Evolutionary conservation across 2,888 invertebrate genomes (phyloP), one percentile per base, ranked within the genome.

Genomic region (Orthosia incerta): DNA sequence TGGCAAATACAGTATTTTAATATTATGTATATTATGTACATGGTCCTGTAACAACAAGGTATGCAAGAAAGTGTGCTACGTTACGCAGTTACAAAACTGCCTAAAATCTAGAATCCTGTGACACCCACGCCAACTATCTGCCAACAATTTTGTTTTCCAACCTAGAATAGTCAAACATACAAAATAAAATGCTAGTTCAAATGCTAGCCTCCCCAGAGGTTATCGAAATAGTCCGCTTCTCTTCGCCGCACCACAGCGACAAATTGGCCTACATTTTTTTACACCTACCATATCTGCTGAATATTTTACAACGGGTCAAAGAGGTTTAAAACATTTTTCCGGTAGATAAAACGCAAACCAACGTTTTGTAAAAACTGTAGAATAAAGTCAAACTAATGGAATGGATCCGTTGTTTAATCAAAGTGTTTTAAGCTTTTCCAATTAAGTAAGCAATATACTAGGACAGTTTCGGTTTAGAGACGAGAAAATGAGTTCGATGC

Each of bases 241-340:
- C 48, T 71, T 73, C 63, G 31, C 50, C 13, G 45, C 46, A 48
- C 51, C 66, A 23, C 18, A 56, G 79, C 81, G 82, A 88, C 86
- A 89, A 91, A 91, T 88, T 84, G 86, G 68, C 85, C 65, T 77
- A 86, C 84, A 87, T n/a, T n/a, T n/a, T 86, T 89, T 86, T 87
- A 87, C 86, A 87, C 82, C 73, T 63, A 60, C 76, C 62, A 73
- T 76, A 79, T 71, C 73, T 80, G 74, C 83, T 90, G 90, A 87
- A 88, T 90, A 90, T n/a, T 91, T 91, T 87, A 90, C 88, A 87
- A 87, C 74, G 80, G 90, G 88, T 88, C 89, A 88, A 88, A 85
- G 82, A n/a, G 82, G 82, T 85, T 86, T 88, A 82, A 87, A 90
- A 83, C 83, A 88, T 86, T 89, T 90, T 90, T 85, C 88, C 88